Evolutionary conservation across 2,797 vertebrate species (phyloP).

Genomic region (Ambastaia sidthimunki): DNA sequence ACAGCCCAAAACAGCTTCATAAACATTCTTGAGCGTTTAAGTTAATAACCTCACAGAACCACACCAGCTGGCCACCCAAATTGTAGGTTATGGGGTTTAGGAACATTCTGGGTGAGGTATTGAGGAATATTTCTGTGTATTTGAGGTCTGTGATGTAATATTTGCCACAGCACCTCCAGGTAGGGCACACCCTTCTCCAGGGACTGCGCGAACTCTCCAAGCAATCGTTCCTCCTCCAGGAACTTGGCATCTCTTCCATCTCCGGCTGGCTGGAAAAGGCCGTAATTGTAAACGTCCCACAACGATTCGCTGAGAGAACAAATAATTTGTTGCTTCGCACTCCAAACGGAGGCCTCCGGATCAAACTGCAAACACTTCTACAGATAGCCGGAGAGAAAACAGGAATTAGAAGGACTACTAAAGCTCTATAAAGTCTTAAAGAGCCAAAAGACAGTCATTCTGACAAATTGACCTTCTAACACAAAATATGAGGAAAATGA

Average conservation of each 20-base stretch:
- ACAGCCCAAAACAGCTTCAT: no score
- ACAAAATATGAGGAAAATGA: background rate
- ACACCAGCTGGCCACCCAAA: background rate
- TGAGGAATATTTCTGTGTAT: background rate
- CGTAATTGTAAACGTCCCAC: slow-evolving; percentile 92
- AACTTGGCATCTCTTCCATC: slow-evolving; percentile 92
- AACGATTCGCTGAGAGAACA: slow-evolving; percentile 88
- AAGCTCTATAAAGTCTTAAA: background rate
- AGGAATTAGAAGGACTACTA: slow-evolving; percentile 14
- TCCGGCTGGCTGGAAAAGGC: slow-evolving; percentile 93
- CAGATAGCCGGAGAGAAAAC: slow-evolving; percentile 31
- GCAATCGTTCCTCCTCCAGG: slow-evolving; percentile 87
- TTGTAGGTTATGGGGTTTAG: background rate
- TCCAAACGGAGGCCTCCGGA: slow-evolving; percentile 89
- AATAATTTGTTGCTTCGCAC: slow-evolving; percentile 92
- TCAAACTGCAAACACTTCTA: slow-evolving; percentile 95
- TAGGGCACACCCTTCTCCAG: slow-evolving; percentile 94
- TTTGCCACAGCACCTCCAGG: slow-evolving; percentile 81
- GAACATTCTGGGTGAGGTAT: background rate
- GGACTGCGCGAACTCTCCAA: slow-evolving; percentile 87
- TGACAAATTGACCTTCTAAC: background rate
- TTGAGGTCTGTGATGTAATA: slow-evolving; percentile 15
- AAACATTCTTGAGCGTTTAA: background rate
- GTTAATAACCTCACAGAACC: background rate
- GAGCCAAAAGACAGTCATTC: background rate